Evolutionary conservation across 1,140 invertebrate species (phyloP), one percentile per base, ranked within the genome.

Genomic region (Choristoneura fumiferana): DNA sequence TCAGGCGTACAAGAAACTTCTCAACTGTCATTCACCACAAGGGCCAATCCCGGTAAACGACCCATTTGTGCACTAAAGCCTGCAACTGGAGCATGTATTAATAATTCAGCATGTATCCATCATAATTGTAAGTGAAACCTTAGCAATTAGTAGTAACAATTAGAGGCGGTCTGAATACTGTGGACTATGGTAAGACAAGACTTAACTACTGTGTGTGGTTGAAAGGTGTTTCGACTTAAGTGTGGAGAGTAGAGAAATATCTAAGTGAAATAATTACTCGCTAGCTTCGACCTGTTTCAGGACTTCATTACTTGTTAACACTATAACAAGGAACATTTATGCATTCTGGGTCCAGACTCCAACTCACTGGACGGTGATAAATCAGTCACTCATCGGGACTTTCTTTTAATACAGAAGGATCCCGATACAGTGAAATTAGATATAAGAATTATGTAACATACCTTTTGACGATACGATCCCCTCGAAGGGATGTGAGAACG

Each of bases 401-500:
- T n/a, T n/a, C n/a, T n/a, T n/a, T n/a, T n/a, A n/a, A n/a, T n/a
- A n/a, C n/a, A n/a, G n/a, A n/a, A n/a, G n/a, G n/a, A n/a, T n/a
- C n/a, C n/a, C n/a, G n/a, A n/a, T 29, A 6, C 22, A 29, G 22
- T 3, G 2, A 29, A 2, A 29, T 29, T 3, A 6, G 22, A 6
- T 29, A 29, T 3, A 29, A 3, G 2, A 6, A 29, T 6, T 29
- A 29, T 35, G 35, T 8, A 49, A 84, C 62, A 84, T 77, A 92
- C 91, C 95, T 91, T 98, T 98, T 6, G 96, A 97, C 53, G 96
- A 97, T 3, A 98, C 96, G 67, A 97, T 95, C n/a, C 96, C 96
- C 78, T 97, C 95, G 84, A 98, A 98, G 6, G 96, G 95, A 68
- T 95, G 94, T 40, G 95, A 96, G 81, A 98, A 98, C 45, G 95